Base-by-base conservation (phyloP, 2,797 vertebrate species). In the Choloepus didactylus region DNA sequence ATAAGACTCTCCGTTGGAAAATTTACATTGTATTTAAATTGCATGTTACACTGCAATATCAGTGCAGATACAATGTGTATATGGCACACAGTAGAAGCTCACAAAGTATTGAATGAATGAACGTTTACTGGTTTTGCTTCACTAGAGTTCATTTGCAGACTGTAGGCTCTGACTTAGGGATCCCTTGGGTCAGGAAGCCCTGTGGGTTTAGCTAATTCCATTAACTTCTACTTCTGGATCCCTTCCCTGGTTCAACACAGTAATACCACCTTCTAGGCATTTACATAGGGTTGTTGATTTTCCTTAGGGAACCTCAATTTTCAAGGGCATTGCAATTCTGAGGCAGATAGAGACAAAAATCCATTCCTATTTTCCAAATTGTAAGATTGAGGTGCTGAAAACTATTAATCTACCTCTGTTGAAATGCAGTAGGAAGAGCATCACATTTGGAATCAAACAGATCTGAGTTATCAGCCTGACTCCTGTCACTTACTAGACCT, bases 141-240 rank as follows among this genome's bases (percentile, higher is more conserved):
- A 31, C 70, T 88, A 38, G 82, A 75, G 91, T 90, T 89, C 75
- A 80, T 60, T 82, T 84, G 75, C n/a, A 56, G n/a, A 86, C 9
- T 89, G 9, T 8, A 31, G 15, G 66, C 62, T 96, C 51, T 88
- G 31, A 91, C 9, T 89, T 59, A 51, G 27, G 75, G 51, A 66
- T 70, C 76, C n/a, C 19, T 31, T 72, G 18, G 19, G 27, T 80
- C 41, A 87, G 59, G 82, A 90, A 62, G 49, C 38, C 81, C 66
- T 83, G 29, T 12, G 38, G 19, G 35, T 62, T 90, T 35, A 35
- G 29, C 15, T 85, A 73, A 92, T 70, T 27, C 35, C 18, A 80
- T 56, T 94, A 46, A 72, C 59, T 18, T 84, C 85, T 81, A 64
- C 12, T 12, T 31, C 15, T 16, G 29, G 31, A 49, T 77, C 25